Evolutionary conservation across 2,113 vertebrate genomes (phyloP).

Genomic region (Lutjanus erythropterus): DNA sequence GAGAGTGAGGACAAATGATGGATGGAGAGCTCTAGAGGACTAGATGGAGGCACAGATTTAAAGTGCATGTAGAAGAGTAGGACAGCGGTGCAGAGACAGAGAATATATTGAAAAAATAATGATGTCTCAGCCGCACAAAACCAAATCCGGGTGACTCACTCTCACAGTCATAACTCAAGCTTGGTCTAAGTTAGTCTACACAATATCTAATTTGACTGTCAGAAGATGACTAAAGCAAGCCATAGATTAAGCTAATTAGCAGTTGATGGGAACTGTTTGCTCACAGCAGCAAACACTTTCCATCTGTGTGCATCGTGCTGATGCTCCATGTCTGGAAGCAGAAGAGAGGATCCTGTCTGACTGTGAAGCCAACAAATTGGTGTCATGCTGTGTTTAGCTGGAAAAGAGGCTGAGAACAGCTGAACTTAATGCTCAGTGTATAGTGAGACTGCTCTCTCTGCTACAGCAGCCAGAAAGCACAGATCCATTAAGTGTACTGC

Average conservation of each 20-base stretch:
- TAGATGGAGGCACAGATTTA: slow-evolving; percentile 3
- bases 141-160: slow-evolving; percentile 25
- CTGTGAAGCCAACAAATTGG: slow-evolving; percentile 52
- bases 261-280: slow-evolving; percentile 57
- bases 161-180: slow-evolving; percentile 25
- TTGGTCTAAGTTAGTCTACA: slow-evolving; percentile 29
- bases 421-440: slow-evolving; percentile 36
- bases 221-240: slow-evolving; percentile 55
- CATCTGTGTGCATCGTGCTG: slow-evolving; percentile 45
- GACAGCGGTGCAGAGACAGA: not conserved
- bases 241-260: slow-evolving; percentile 53
- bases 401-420: slow-evolving; percentile 42
- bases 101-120: slow-evolving; percentile 42
- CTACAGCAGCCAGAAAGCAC: slow-evolving; percentile 10
- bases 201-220: slow-evolving; percentile 61
- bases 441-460: slow-evolving; percentile 17
- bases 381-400: slow-evolving; percentile 57
- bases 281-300: slow-evolving; percentile 46
- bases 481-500: slow-evolving; percentile 9
- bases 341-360: slow-evolving; percentile 28
- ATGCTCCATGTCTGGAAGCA: slow-evolving; percentile 38
- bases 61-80: slow-evolving; percentile 25
- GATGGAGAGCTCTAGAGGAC: slow-evolving; percentile 40
- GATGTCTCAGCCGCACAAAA: slow-evolving; percentile 25
- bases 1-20: slow-evolving; percentile 36